Evolutionary conservation across 2,113 vertebrate genomes (phyloP), one percentile per base, ranked within the genome.

Genomic region (Oceanodroma tethys): DNA sequence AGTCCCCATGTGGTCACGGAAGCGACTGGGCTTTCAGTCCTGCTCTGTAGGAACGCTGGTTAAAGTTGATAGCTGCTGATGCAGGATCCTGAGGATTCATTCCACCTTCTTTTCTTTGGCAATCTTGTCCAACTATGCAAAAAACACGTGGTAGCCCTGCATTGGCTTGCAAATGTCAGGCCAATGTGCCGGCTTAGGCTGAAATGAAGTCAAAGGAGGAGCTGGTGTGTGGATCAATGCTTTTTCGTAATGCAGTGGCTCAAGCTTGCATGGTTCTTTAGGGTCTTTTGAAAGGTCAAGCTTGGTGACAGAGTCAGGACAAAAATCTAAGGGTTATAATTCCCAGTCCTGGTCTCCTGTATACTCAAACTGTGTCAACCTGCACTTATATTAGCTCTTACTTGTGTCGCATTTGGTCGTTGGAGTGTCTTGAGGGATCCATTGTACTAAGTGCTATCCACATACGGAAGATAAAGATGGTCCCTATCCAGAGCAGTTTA

Each of bases 131-230:
- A 53, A 0, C 62, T 53, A 0, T 13, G 17, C 55, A 62, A 58
- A 74, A 88, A 32, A 2, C 50, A 42, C 0, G 7, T 14, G 2
- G 15, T n/a, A 59, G 79, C 29, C 34, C 43, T 34, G 34, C 38
- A 5, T 6, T 30, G 71, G 38, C 47, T 67, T 52, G 50, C 50
- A 45, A 17, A 42, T 10, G 6, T 21, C 63, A 48, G 38, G 53
- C 16, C 62, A n/a, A 3, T 0, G 0, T 5, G 27, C 13, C 0
- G 0, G 53, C 78, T 65, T 22, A 75, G 63, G 75, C 79, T 88
- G 79, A 65, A 62, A 15, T 13, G 27, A 58, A 68, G 53, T 73
- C 42, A 19, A 6, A 86, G 67, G 47, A 82, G 63, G 22, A 83
- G 75, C 50, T 62, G 59, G 15, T 25, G 29, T 7, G n/a, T 30